Percentiles rank a stretch among this genome's conserved stretches.
Evolutionary conservation across 2,113 vertebrate species (phyloP).

Genomic region (Hippopotamus amphibius): DNA sequence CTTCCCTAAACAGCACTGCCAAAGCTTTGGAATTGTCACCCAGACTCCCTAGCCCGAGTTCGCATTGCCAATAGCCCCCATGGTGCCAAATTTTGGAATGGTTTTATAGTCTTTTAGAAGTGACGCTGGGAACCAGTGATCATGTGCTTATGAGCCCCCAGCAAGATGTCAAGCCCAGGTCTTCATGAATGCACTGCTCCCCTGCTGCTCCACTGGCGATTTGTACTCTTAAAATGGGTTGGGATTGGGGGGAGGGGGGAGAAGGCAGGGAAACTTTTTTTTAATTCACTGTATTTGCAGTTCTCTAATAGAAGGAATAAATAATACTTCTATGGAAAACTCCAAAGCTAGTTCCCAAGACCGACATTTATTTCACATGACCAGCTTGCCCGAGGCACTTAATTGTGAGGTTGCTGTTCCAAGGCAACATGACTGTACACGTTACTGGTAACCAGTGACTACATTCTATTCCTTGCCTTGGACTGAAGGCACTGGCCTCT

Average conservation of each 20-base stretch:
- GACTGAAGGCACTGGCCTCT: background rate
- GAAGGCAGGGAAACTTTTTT: background rate
- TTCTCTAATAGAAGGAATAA: conserved; percentile 67
- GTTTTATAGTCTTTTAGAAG: conserved; percentile 39
- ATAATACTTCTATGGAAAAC: conserved; percentile 10
- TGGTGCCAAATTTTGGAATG: conserved; percentile 76
- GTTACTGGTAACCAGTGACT: background rate
- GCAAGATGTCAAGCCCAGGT: background rate
- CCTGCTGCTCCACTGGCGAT: background rate
- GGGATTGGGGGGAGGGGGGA: too few species aligned
- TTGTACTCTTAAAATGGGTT: background rate
- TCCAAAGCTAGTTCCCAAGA: conserved; percentile 51
- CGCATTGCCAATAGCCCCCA: background rate
- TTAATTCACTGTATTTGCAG: conserved; percentile 52
- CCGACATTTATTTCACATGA: conserved; percentile 54
- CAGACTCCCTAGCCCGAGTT: conserved; percentile 17
- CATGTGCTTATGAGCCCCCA: background rate
- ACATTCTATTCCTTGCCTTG: background rate
- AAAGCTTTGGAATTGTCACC: conserved; percentile 40
- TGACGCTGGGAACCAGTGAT: background rate
- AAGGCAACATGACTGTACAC: background rate
- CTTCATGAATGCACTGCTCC: background rate
- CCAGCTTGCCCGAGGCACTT: conserved; percentile 12
- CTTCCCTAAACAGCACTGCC: conserved; percentile 66
- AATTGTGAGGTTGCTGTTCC: background rate